These are phyloP conservation scores for Trachelus iudaicus DNA, from an alignment of 2,888 invertebrate genomes.

Conservation along the genomic window DNA sequence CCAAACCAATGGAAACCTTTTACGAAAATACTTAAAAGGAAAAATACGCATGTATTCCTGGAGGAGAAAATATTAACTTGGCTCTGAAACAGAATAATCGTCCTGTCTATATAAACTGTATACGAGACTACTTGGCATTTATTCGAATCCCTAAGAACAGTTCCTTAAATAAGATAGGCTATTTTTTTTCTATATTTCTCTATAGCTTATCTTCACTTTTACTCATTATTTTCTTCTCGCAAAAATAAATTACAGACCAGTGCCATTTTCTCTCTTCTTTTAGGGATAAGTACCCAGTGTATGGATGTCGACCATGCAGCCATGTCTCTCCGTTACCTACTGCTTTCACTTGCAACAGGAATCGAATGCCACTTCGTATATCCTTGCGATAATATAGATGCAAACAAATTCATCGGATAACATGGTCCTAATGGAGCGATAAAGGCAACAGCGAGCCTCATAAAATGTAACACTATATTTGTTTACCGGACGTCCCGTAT, in stretches of 20 bases:
- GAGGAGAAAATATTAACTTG: not conserved
- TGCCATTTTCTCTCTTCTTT: not conserved
- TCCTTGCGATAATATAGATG: not conserved
- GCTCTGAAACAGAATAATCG: not conserved
- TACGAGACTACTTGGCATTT: conserved; percentile 1
- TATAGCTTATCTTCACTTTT: not conserved
- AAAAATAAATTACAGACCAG: not conserved
- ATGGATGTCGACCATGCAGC: no score
- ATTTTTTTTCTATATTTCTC: not conserved
- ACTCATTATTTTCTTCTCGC: not conserved
- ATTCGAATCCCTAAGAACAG: conserved; percentile 12
- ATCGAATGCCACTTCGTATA: not conserved
- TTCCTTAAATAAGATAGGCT: conserved; percentile 11
- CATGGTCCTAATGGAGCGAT: conserved; percentile 33
- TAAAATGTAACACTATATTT: conserved; percentile 44
- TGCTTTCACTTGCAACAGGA: not conserved
- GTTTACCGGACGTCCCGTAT: conserved; percentile 37
- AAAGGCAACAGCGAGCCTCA: conserved; percentile 31
- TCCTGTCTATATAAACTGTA: not conserved
- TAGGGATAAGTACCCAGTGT: no score
- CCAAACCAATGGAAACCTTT: not conserved
- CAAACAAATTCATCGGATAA: conserved; percentile 37
- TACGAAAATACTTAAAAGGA: not conserved
- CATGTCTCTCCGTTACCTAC: not conserved
- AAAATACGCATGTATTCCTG: not conserved